Evolutionary conservation across 2,888 invertebrate genomes (phyloP).

Genomic region (Aelia acuminata): DNA sequence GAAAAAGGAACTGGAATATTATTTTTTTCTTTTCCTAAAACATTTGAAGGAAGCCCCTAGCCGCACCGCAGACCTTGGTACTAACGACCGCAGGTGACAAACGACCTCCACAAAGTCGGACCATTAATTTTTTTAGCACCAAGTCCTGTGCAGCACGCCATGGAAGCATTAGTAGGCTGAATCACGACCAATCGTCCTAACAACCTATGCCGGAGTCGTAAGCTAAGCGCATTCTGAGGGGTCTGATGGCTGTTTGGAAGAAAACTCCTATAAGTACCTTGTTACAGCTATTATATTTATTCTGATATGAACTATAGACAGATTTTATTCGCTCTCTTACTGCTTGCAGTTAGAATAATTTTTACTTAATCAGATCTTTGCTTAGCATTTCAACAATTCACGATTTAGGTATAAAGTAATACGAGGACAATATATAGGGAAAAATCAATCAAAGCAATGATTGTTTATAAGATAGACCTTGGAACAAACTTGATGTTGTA

Average conservation of each 20-base stretch:
- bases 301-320: no score
- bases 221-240: not conserved
- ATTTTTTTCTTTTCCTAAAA: not conserved
- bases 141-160: not conserved
- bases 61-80: no score
- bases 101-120: slow-evolving; percentile 1
- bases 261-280: not conserved
- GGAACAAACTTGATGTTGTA: no score
- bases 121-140: slow-evolving; percentile 43
- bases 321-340: no score
- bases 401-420: no score
- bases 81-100: slow-evolving; percentile 41
- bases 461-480: no score
- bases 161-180: slow-evolving; percentile 5
- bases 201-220: not conserved
- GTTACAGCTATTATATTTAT: not conserved
- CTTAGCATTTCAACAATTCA: no score
- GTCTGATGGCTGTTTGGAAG: not conserved
- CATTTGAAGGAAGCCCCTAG: not conserved
- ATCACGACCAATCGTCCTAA: slow-evolving; percentile 21
- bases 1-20: no score
- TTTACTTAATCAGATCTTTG: no score
- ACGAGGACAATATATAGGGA: no score
- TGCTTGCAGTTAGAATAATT: no score
- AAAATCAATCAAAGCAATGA: no score